These are phyloP conservation scores for Abscondita cerata DNA, from an alignment of 2,888 invertebrate genomes.

Conservation along the genomic window DNA sequence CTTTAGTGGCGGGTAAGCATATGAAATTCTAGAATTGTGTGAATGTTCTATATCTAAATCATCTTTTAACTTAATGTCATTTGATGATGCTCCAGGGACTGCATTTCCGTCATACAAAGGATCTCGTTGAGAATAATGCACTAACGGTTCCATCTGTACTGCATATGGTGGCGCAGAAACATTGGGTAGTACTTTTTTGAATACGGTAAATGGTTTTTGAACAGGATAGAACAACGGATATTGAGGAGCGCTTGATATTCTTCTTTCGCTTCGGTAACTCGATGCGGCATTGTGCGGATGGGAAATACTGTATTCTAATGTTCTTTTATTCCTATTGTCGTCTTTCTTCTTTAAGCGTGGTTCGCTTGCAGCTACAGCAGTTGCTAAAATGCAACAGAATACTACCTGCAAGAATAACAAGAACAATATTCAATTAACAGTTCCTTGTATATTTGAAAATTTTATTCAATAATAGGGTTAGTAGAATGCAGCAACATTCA, in stretches of 20 bases:
- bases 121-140: constrained; percentile 81
- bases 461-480: constrained; percentile 12
- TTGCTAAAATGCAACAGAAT: constrained; percentile 63
- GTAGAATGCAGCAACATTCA: constrained; percentile 21
- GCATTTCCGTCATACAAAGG: constrained; percentile 71
- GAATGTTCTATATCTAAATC: constrained; percentile 58
- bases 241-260: constrained; percentile 60
- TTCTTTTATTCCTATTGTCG: constrained; percentile 62
- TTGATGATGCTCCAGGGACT: constrained; percentile 53
- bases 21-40: constrained; percentile 59
- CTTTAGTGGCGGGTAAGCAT: constrained; percentile 57
- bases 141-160: constrained; percentile 81
- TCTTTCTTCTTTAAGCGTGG: constrained; percentile 47
- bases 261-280: constrained; percentile 62
- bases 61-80: constrained; percentile 62
- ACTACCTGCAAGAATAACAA: constrained; percentile 63
- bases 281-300: constrained; percentile 64
- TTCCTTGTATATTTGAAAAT: background rate
- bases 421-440: too few relatives aligned
- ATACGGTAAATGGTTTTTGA: constrained; percentile 48
- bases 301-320: constrained; percentile 66
- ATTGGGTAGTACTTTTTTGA: constrained; percentile 55
- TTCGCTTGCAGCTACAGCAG: constrained; percentile 60
- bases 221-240: constrained; percentile 52
- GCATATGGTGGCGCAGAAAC: constrained; percentile 73